These are phyloP conservation scores for Sinosuthora webbiana DNA, from an alignment of 2,113 vertebrate genomes.

Conservation along the genomic window DNA sequence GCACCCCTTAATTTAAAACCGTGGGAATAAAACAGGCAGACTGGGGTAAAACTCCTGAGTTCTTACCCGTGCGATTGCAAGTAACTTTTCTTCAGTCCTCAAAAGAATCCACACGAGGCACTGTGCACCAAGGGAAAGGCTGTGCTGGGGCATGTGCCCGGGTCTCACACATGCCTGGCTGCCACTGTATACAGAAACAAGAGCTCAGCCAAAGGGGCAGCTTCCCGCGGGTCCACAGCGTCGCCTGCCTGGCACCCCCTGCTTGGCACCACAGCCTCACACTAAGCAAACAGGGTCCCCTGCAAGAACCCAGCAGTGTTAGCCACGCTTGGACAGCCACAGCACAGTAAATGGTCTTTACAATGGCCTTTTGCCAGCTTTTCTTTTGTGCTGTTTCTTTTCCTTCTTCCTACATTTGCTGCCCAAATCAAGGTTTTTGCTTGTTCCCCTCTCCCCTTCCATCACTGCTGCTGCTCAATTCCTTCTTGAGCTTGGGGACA, in stretches of 20 bases:
- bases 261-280: neutral
- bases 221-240: accelerated
- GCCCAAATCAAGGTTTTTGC: neutral
- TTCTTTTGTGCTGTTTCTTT: neutral
- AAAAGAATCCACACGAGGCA: neutral
- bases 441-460: neutral
- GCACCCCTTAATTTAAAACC: neutral
- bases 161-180: neutral
- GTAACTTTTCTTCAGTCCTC: slow-evolving; percentile 53
- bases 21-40: neutral
- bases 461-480: neutral
- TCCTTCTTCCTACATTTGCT: neutral
- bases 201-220: neutral
- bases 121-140: neutral
- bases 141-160: neutral
- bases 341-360: neutral
- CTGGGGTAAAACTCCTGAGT: neutral
- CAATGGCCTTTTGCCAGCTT: neutral
- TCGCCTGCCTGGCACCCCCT: accelerated
- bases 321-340: neutral
- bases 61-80: neutral
- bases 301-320: neutral
- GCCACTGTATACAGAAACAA: neutral
- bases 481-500: neutral
- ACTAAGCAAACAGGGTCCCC: neutral